Evolutionary conservation across 2,888 invertebrate genomes (phyloP), one percentile per base, ranked within the genome.

Genomic region (Hyposoter dolosus): DNA sequence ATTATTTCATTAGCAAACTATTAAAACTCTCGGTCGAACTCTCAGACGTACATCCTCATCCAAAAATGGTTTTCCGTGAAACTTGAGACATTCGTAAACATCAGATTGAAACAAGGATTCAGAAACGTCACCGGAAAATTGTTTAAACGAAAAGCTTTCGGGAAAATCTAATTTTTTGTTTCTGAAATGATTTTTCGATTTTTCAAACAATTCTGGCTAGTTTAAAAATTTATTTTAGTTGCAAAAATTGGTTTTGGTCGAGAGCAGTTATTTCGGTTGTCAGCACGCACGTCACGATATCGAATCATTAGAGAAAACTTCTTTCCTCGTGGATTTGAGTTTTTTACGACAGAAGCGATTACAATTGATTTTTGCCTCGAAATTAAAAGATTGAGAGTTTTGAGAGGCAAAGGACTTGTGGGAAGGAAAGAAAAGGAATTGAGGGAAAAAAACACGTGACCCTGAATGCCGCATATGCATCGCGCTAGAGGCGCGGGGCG

Each of bases 381-480:
- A 56, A 56, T 10, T 3, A 10, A 0, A 23, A 23, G 23, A 56
- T 56, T 40, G 40, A 40, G 23, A 9, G 5, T 28, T 60, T 28
- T 23, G 28, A 60, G 28, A 28, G 28, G 28, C 28, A 1, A 28
- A 60, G 60, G 15, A 28, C 28, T 4, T 15, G 15, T 28, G 28
- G 60, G 15, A 28, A 15, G 15, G 12, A 5, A 12, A 28, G 15
- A 28, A 28, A 28, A 28, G 28, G 12, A 12, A 60, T 28, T 15
- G 12, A 65, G 68, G 32, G 45, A 78, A 43, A 28, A 60, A 63
- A n/a, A 35, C n/a, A 76, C 7, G 17, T 0, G 15, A 82, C 69
- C 43, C 40, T 72, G 66, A 15, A 68, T 47, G 69, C 60, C 35
- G 45, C 63, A 53, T 40, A 53, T 77, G 65, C 77, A 72, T 23